phyloP scores from a whole-genome alignment of 1,140 invertebrate genomes.

The Anadara kagoshimensis region DNA sequence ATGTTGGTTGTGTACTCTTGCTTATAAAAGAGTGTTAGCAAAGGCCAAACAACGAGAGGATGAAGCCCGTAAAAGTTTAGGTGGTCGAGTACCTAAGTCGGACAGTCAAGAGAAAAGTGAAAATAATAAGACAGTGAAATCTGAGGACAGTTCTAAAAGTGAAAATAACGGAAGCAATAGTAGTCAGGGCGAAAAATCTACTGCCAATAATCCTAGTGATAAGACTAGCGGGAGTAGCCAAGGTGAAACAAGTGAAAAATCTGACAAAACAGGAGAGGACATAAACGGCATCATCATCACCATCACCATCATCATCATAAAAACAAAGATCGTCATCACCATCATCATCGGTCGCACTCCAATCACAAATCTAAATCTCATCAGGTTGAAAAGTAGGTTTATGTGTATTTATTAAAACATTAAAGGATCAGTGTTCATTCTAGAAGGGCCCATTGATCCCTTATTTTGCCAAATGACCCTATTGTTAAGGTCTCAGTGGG shows the following conservation, averaged over 20 bases:
- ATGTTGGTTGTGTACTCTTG: constrained; percentile 97
- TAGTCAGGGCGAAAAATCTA: constrained; percentile 11
- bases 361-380: no score
- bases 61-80: constrained; percentile 44
- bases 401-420: background rate
- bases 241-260: no score
- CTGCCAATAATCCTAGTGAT: no score
- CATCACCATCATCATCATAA: constrained; percentile 51
- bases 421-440: no score
- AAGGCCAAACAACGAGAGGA: constrained; percentile 84
- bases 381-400: constrained; percentile 49
- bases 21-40: constrained; percentile 92
- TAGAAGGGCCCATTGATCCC: no score
- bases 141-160: constrained; percentile 30
- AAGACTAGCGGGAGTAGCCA: constrained; percentile 30
- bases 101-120: constrained; percentile 7
- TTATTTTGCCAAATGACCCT: no score
- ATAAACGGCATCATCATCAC: constrained; percentile 23
- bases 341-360: constrained; percentile 35
- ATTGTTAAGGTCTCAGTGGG: no score
- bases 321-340: constrained; percentile 45
- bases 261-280: constrained; percentile 29
- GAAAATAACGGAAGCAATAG: constrained; percentile 14
- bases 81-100: background rate
- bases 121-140: constrained; percentile 26